Evolutionary conservation across 2,888 invertebrate species (phyloP), one percentile per base, ranked within the genome.

Genomic region (Dynastes tityus): DNA sequence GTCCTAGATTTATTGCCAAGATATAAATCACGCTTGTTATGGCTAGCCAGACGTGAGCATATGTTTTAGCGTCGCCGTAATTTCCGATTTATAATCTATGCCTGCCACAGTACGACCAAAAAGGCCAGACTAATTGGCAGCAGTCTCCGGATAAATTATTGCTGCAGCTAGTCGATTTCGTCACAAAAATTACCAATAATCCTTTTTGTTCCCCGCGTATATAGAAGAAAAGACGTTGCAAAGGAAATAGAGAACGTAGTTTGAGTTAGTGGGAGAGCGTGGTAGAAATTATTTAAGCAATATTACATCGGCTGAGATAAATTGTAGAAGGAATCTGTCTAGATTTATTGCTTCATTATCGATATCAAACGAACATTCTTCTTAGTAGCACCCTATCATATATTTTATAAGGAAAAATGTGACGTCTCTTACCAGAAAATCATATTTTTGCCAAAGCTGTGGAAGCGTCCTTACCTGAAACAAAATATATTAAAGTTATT

Each of bases 61-160:
- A 77, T 79, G 79, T 77, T 79, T 77, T 77, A 77, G 73, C 77
- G 73, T 45, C 58, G 55, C 67, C 73, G 73, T 79, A 79, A 79
- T 79, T 79, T 79, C 73, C 79, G 79, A 79, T 79, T 79, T 74
- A 79, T 79, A 79, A 79, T 79, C 79, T 79, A 79, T 77, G 74
- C 68, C 63, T 27, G 64, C 27, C n/a, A 61, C 32, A 71, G 71
- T 67, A 65, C 55, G 63, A 55, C 77, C 73, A 55, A 74, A 79
- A 79, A 79, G 76, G 64, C 74, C 71, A 76, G 73, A 61, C 77
- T 79, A 79, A 79, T 79, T 79, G 79, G 76, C 68, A 64, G 77
- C 65, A 55, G 70, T 51, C 77, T 58, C 73, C 22, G 22, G 77
- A 79, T 79, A 77, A 79, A 77, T 79, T 77, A 77, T 71, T 71